Evolutionary conservation across 2,888 invertebrate species (phyloP), one percentile per base, ranked within the genome.

Genomic region (Drosophila paranaensis): DNA sequence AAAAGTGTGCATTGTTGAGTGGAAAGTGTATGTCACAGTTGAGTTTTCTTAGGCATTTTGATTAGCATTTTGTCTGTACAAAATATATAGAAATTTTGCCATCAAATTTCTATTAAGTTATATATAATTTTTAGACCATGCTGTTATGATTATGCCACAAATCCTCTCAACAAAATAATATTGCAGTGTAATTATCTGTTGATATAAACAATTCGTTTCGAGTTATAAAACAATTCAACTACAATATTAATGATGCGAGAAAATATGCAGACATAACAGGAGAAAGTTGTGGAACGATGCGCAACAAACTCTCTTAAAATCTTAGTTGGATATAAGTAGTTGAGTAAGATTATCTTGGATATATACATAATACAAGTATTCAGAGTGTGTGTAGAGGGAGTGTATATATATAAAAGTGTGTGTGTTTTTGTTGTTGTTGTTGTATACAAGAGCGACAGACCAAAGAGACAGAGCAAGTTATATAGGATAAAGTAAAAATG

Each of bases 171-270:
- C 81, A 90, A 82, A 84, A 81, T 89, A 89, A 90, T 90, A 90
- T 90, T 90, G 90, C 86, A 89, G 89, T 83, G 81, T 88, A 77
- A 82, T 81, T 76, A 66, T 71, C 83, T 80, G 77, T 51, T 67
- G 65, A 48, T 48, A 60, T 61, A 69, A 48, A 72, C 46, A 61
- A 61, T 61, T 72, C 48, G 20, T 27, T 60, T 43, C 8, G 66
- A 70, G 3, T 11, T 16, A 89, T 76, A 80, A 79, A 88, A 90
- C 80, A 81, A 85, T 82, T 80, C 76, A 88, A 83, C 91, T 91
- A 91, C 89, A 91, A 90, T 91, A 91, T 91, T 91, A 82, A 77
- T 83, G 61, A 89, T 89, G 88, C 88, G 89, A 89, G 90, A 88
- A 88, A 89, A 83, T 77, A 90, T 82, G 87, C 81, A 84, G 75